phyloP scores from a whole-genome alignment of 1,140 invertebrate species.

The Ceratitis capitata region DNA sequence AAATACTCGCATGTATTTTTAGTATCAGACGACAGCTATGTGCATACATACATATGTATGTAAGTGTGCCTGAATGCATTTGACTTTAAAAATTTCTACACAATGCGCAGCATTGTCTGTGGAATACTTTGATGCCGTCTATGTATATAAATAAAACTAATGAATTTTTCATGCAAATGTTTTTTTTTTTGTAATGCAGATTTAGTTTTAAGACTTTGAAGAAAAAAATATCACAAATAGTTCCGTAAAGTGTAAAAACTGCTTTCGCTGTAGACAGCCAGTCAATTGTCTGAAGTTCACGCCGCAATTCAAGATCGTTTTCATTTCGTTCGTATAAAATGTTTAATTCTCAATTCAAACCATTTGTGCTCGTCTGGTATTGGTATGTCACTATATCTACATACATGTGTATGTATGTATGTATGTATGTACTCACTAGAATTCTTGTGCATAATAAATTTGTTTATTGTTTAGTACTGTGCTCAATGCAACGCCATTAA shows the following conservation, averaged over 20 bases:
- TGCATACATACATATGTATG: not conserved
- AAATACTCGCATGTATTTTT: not conserved
- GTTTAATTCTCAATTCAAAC: not conserved
- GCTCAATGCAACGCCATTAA: not conserved
- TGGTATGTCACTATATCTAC: no score
- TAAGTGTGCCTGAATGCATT: not conserved
- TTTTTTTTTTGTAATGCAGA: not conserved
- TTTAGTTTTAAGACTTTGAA: not conserved
- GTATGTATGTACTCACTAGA: not conserved
- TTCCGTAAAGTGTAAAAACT: no score
- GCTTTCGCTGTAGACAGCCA: no score
- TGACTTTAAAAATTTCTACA: not conserved
- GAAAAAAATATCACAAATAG: no score
- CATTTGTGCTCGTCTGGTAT: no score
- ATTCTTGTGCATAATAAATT: not conserved
- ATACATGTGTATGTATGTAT: no score
- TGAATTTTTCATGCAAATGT: not conserved
- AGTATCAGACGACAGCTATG: not conserved
- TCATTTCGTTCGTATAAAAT: not conserved
- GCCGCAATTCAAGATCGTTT: not conserved
- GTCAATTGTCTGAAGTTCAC: not conserved
- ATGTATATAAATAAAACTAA: not conserved
- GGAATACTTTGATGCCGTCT: not conserved
- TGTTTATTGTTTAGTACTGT: not conserved
- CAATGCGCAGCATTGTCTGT: not conserved